phyloP scores from a whole-genome alignment of 2,113 vertebrate genomes.

The Neogale vison region DNA sequence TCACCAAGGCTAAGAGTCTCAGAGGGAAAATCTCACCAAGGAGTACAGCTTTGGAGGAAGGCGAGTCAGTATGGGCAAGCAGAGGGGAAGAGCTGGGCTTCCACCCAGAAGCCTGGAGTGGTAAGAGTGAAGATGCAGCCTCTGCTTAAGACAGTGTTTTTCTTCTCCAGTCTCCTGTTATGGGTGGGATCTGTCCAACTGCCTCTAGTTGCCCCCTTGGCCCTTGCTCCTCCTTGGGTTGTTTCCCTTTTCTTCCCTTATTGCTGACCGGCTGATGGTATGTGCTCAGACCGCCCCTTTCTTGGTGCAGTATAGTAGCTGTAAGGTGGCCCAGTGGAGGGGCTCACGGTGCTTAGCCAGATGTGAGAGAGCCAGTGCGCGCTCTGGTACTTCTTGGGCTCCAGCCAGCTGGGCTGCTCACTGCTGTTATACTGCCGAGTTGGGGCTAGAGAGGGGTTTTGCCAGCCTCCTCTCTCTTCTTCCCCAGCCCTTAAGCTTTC shows the following conservation, averaged over 20 bases:
- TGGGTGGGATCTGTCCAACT: slow-evolving; percentile 31
- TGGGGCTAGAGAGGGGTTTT: slow-evolving; percentile 65
- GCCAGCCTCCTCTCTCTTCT: slow-evolving; percentile 59
- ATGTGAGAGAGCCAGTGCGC: slow-evolving; percentile 92
- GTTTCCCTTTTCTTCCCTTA: background rate
- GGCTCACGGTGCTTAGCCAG: slow-evolving; percentile 93
- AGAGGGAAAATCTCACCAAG: background rate
- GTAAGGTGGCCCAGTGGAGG: slow-evolving; percentile 90
- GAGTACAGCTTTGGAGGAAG: background rate
- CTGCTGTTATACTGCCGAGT: slow-evolving; percentile 77
- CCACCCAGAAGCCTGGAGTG: background rate
- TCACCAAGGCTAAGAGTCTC: background rate
- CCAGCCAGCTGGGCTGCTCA: slow-evolving; percentile 82
- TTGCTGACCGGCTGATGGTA: slow-evolving; percentile 86
- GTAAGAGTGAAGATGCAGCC: background rate
- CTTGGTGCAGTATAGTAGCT: slow-evolving; percentile 93
- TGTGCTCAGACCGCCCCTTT: slow-evolving; percentile 89
- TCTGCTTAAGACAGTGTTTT: background rate
- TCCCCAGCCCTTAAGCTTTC: slow-evolving; percentile 62
- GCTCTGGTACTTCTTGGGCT: slow-evolving; percentile 73
- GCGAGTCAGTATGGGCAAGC: background rate
- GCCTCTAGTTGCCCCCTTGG: slow-evolving; percentile 67
- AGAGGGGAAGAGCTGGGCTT: background rate
- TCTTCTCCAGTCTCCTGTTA: background rate
- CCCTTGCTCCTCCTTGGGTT: slow-evolving; percentile 35